Base-by-base conservation (phyloP, 2,888 invertebrate species). In the Tethea ocularis region DNA sequence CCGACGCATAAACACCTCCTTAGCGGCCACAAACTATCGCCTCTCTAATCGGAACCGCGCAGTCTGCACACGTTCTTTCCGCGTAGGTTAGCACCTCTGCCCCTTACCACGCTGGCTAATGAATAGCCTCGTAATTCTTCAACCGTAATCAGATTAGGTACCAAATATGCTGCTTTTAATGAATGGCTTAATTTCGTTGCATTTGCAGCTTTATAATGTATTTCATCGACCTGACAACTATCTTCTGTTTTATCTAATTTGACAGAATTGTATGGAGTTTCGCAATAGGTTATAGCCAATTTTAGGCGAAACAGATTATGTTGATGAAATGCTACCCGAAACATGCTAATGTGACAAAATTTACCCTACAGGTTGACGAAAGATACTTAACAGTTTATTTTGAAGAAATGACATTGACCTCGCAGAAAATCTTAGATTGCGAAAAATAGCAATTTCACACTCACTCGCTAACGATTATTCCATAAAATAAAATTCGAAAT, bases 1-100 rank as follows among this genome's bases (percentile, higher is more conserved):
- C 75, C 64, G 72, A 71, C 78, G 82, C 82, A 87, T 87, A 86
- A 87, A 88, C 86, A 88, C 88, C 86, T 84, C 82, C 81, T 81
- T 83, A 82, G 74, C 62, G 66, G 68, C 79, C 76, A 71, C 75
- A 69, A 69, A 75, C 78, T 79, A 83, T 81, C 82, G 77, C 73
- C 66, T 69, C 66, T 69, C 78, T 78, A 77, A 83, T 80, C 80
- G 74, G 52, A 74, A 60, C 66, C 66, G 68, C 71, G 66, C 66
- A 60, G 60, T 60, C 46, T 20, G 46, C 46, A 46, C 46, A 46
- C 46, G 61, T 57, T 62, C 62, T 70, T 64, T 60, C 62, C 61
- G 63, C 59, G 57, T 62, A 56, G 55, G 60, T 60, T 59, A 62
- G 59, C 67, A 57, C 68, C 65, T 67, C 64, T 71, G 62, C 61